These are phyloP conservation scores for Marronus borbonicus DNA, from an alignment of 2,888 invertebrate species.

Conservation along the genomic window DNA sequence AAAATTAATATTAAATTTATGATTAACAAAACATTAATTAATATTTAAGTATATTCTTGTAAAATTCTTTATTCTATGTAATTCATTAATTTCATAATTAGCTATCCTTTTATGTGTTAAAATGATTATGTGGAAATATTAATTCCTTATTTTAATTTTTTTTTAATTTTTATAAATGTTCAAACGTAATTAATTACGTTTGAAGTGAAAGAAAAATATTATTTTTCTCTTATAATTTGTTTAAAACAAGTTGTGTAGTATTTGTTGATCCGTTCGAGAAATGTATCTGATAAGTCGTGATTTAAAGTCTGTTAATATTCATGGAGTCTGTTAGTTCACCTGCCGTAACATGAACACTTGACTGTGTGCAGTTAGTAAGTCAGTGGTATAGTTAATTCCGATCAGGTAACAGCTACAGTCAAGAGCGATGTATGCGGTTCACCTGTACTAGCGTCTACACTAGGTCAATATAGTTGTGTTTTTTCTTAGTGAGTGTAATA, in stretches of 20 bases:
- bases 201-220: too few species aligned
- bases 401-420: slow-evolving; percentile 58
- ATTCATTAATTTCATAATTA: too few species aligned
- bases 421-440: slow-evolving; percentile 48
- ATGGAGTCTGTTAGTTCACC: slow-evolving; percentile 56
- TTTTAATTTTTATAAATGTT: too few species aligned
- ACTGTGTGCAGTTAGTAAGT: slow-evolving; percentile 59
- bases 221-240: too few species aligned
- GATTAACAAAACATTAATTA: too few species aligned
- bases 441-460: slow-evolving; percentile 50
- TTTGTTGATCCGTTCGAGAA: slow-evolving; percentile 19
- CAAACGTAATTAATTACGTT: too few species aligned
- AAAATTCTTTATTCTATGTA: too few species aligned
- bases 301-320: slow-evolving; percentile 46
- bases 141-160: too few species aligned
- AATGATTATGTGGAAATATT: too few species aligned
- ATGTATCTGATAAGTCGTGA: slow-evolving; percentile 31
- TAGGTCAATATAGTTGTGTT: slow-evolving; percentile 49
- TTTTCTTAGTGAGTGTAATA: slow-evolving; percentile 45
- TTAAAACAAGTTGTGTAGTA: neutral
- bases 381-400: slow-evolving; percentile 57
- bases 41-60: too few species aligned
- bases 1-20: too few species aligned
- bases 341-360: slow-evolving; percentile 58
- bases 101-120: too few species aligned